Conservation (phyloP, 2,797 vertebrate species). For the Phoeniculus purpureus region DNA sequence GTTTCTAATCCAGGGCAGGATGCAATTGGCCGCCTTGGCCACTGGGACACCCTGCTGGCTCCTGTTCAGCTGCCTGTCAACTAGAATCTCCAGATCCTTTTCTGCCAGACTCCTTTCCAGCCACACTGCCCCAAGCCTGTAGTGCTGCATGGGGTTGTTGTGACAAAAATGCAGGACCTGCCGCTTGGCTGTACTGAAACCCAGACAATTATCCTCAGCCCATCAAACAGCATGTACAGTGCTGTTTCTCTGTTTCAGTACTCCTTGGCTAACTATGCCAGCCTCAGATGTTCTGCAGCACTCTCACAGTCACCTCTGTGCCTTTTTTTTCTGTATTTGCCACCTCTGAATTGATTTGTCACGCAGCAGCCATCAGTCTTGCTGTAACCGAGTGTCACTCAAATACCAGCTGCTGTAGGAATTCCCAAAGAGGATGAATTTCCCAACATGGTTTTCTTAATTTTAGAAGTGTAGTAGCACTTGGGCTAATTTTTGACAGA, state of each 20-base stretch:
- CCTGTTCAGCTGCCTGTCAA: too few relatives aligned
- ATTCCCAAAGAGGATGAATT: conserved; percentile 37
- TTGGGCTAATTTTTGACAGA: conserved; percentile 34
- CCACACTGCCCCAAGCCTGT: too few relatives aligned
- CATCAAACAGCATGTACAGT: too few relatives aligned
- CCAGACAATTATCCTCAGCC: too few relatives aligned
- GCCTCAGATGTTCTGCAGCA: neutral
- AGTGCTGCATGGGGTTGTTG: too few relatives aligned
- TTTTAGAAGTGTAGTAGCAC: neutral
- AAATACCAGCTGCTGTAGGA: conserved; percentile 36
- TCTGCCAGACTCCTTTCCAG: too few relatives aligned
- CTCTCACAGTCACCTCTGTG: neutral
- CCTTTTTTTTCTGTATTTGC: neutral
- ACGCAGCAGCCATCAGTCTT: conserved; percentile 15
- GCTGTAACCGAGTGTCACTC: conserved; percentile 5
- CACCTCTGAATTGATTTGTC: conserved; percentile 49
- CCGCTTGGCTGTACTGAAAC: too few relatives aligned
- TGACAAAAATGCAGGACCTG: too few relatives aligned
- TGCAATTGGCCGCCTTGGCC: too few relatives aligned
- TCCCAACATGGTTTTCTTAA: neutral
- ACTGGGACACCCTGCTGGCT: too few relatives aligned
- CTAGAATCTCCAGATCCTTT: too few relatives aligned
- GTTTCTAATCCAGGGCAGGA: too few relatives aligned
- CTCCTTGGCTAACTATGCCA: neutral
- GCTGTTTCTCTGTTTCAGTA: neutral